Conservation (phyloP, 2,888 invertebrate species). For the Drosophila algonquin region DNA sequence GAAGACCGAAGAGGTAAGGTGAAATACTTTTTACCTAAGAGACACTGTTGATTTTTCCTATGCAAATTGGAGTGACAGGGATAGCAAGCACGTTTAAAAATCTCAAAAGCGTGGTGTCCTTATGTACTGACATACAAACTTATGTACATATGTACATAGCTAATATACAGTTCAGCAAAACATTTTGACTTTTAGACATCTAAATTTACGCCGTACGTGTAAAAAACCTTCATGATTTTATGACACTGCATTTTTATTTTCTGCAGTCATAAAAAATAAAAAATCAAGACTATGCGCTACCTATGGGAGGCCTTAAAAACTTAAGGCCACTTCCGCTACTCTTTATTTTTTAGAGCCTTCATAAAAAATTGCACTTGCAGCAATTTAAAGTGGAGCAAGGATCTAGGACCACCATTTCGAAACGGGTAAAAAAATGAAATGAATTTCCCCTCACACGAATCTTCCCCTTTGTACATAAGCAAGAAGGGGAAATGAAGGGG, state of each 20-base stretch:
- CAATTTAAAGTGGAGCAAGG: conserved; percentile 15
- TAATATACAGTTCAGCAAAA: background rate
- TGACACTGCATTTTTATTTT: conserved; percentile 58
- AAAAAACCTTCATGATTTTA: conserved; percentile 66
- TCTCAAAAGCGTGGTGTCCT: conserved; percentile 17
- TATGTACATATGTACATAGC: background rate
- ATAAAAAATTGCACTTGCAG: conserved; percentile 53
- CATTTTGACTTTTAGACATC: conserved; percentile 54
- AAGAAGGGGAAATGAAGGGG: conserved; percentile 51
- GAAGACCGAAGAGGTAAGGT: conserved; percentile 32
- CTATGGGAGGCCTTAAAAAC: conserved; percentile 55
- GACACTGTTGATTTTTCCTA: conserved; percentile 50
- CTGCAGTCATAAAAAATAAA: conserved; percentile 52
- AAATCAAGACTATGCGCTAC: conserved; percentile 41
- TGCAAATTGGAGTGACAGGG: conserved; percentile 64
- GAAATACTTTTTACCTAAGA: conserved; percentile 55
- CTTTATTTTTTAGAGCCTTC: conserved; percentile 57
- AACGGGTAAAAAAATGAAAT: conserved; percentile 13
- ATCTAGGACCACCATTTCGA: conserved; percentile 17
- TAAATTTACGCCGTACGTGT: conserved; percentile 39
- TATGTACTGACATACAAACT: conserved; percentile 5
- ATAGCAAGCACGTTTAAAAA: conserved; percentile 21
- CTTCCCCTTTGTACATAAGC: conserved; percentile 66
- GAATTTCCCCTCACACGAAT: conserved; percentile 21
- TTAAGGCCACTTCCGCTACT: conserved; percentile 58